Evolutionary conservation across 2,888 invertebrate genomes (phyloP).

Genomic region (Pollenia labialis): DNA sequence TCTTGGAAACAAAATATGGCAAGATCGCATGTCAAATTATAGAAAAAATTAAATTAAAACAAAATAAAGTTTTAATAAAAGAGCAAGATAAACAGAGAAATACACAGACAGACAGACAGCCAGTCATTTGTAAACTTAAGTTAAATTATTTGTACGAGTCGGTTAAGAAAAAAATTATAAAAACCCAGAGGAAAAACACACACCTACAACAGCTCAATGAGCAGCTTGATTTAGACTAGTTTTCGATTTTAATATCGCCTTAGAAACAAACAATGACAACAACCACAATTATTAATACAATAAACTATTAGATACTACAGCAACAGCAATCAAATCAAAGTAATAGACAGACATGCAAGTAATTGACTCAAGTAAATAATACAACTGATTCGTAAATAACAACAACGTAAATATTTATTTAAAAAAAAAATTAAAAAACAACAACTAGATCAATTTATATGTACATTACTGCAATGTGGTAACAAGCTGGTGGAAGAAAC

Average conservation of each 20-base stretch:
- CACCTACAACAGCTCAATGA: slow-evolving; percentile 48
- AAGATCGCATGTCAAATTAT: slow-evolving; percentile 59
- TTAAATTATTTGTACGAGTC: slow-evolving; percentile 28
- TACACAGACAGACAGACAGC: slow-evolving; percentile 21
- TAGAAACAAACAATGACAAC: slow-evolving; percentile 19
- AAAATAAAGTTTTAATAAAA: slow-evolving; percentile 33
- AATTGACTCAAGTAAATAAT: slow-evolving; percentile 67
- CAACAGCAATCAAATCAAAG: slow-evolving; percentile 54
- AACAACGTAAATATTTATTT: slow-evolving; percentile 43
- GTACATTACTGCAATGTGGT: slow-evolving; percentile 22
- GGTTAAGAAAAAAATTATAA: slow-evolving; percentile 12
- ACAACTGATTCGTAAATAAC: slow-evolving; percentile 28
- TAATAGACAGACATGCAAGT: slow-evolving; percentile 60
- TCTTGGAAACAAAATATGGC: slow-evolving; percentile 53
- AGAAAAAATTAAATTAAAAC: slow-evolving; percentile 39
- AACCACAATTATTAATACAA: slow-evolving; percentile 17
- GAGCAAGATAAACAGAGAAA: slow-evolving; percentile 13
- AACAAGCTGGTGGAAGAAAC: not conserved
- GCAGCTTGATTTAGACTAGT: slow-evolving; percentile 50
- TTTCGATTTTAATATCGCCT: slow-evolving; percentile 65
- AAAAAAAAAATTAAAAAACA: not conserved
- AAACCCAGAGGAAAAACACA: slow-evolving; percentile 1
- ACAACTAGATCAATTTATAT: slow-evolving; percentile 29
- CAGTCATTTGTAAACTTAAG: slow-evolving; percentile 39
- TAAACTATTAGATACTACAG: slow-evolving; percentile 31